Base-by-base conservation (phyloP, 2,888 invertebrate species). In the Drosophila vallismaia region DNA sequence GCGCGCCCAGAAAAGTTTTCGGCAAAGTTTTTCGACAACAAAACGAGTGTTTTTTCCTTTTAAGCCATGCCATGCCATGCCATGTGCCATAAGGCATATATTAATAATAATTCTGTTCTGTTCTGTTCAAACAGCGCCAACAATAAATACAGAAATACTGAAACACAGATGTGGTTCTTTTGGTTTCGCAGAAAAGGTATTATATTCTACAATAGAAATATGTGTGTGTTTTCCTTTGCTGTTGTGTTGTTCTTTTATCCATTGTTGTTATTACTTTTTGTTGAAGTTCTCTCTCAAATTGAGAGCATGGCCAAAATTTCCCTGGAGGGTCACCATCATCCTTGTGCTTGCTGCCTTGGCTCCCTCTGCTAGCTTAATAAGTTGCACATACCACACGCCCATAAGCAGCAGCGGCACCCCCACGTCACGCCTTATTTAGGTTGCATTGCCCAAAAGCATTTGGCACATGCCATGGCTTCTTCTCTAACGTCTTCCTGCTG, bases 171-270 rank as follows among this genome's bases (percentile, higher is more conserved):
- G 82, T 86, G 76, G 77, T 71, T 77, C 63, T 73, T 77, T 74
- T 73, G 77, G 81, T 72, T 68, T 62, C 75, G 80, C 71, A 69
- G 60, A 71, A 79, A 75, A 82, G 86, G 77, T 82, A 82, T 59
- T 52, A 50, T 36, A 28, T 33, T 33, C 1, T 29, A 60, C 42
- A 46, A 60, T 49, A 48, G 52, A 51, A 58, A 42, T 50, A 73
- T 40, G 12, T 44, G 6, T 44, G 9, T 51, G 42, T 63, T 49
- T 38, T 38, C 4, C 5, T 26, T 42, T 60, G 19, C 45, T 54
- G 62, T 75, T 75, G 66, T 54, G 62, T 75, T 75, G 66, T 59
- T 67, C 38, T 48, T 51, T 40, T 50, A 8, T 3, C 40, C 28
- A 49, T 45, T 67, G 49, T 63, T 54, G 45, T 56, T 48, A 36